Base-by-base conservation (phyloP, 2,113 vertebrate genomes). In the Illadopsis cleaveri region DNA sequence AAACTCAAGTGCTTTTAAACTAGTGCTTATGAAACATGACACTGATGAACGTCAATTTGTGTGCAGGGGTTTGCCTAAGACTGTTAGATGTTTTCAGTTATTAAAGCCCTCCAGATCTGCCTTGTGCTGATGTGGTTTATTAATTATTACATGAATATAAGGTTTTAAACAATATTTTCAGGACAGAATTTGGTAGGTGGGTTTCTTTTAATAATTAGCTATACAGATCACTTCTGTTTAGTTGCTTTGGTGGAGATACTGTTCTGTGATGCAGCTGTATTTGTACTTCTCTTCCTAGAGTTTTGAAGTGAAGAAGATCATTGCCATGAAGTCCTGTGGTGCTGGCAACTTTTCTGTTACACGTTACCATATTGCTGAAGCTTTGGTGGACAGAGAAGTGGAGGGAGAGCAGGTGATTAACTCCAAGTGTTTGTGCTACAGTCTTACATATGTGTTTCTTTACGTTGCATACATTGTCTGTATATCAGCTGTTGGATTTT, bases 301-400 rank as follows among this genome's bases (percentile, higher is more conserved):
- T 85, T 94, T 98, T n/a, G 98, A 98, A 48, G 33, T 95, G 61
- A 98, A 97, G 64, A 98, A 95, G 80, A 58, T 73, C 18, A 81
- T 95, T 58, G 47, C 96, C 0, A 77, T 98, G n/a, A 99, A 98
- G 94, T 93, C 97, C 60, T 97, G 21, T 5, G 94, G 96, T 28
- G 82, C 96, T 54, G 98, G 92, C n/a, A 98, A 95, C 64, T 99
- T 98, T 25, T 98, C 98, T n/a, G 30, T 91, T 58, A 99, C 98
- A 8, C 98, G 96, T 78, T 98, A 98, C 73, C 99, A 99, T 97
- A 96, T 99, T 96, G 92, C 93, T 3, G 97, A 98, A 21, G 92
- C 96, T 42, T 92, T 97, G 0, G 99, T 99, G 96, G 98, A 98
- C 91, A 97, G 97, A 97, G 98, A 98, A 94, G 66, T n/a, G 6